Evolutionary conservation across 2,797 vertebrate species (phyloP).

Genomic region (Salmo trutta): DNA sequence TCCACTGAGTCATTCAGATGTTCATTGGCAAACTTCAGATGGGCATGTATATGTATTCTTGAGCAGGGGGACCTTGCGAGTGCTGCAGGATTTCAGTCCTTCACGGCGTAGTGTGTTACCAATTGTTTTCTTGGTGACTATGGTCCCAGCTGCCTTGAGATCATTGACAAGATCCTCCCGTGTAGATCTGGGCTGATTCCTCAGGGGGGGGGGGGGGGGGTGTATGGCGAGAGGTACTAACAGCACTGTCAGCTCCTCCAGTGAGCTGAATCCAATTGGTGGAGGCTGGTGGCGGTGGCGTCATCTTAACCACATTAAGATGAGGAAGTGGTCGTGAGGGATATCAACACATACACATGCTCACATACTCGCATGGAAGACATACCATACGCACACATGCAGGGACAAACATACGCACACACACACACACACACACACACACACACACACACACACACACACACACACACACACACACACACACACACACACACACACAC

Average conservation of each 20-base stretch:
- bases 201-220: background rate
- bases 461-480: slow-evolving; percentile 1
- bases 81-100: no score
- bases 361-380: no score
- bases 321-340: slow-evolving; percentile 16
- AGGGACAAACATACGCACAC: no score
- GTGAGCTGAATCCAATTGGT: slow-evolving; percentile 10
- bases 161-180: no score
- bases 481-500: background rate
- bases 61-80: no score
- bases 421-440: background rate
- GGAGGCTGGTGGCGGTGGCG: slow-evolving; percentile 15
- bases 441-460: background rate
- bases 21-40: no score
- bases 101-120: no score
- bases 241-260: slow-evolving; percentile 7
- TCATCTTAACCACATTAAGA: slow-evolving; percentile 41
- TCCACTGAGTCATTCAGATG: no score
- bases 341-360: background rate
- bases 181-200: no score
- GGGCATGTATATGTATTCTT: no score
- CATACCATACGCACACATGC: background rate
- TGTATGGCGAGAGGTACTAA: background rate
- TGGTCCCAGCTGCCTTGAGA: no score
- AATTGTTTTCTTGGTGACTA: no score